Percentiles rank a stretch among this genome's conserved stretches.
Evolutionary conservation across 2,113 vertebrate genomes (phyloP).

Genomic region (Neogobius melanostomus): DNA sequence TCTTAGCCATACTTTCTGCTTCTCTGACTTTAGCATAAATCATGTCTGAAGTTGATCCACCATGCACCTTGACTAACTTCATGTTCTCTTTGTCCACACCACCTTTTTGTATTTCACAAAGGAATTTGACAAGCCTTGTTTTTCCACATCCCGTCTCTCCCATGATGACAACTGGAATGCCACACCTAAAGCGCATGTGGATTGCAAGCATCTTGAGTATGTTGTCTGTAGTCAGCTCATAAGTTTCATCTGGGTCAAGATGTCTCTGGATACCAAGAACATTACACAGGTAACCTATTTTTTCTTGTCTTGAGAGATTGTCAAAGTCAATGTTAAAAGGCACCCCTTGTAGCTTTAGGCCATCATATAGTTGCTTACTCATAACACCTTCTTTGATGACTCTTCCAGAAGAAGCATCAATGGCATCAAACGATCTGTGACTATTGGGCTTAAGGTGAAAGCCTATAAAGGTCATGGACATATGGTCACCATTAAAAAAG

Average conservation of each 20-base stretch:
- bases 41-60: constrained; percentile 86
- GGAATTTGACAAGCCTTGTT: constrained; percentile 89
- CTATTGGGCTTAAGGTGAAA: constrained; percentile 81
- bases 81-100: constrained; percentile 79
- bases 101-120: constrained; percentile 82
- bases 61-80: constrained; percentile 93
- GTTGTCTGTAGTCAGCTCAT: constrained; percentile 93
- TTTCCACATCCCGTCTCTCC: constrained; percentile 97
- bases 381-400: constrained; percentile 85
- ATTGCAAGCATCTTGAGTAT: constrained; percentile 93
- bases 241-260: constrained; percentile 88
- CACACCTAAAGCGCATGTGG: constrained; percentile 93
- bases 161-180: constrained; percentile 95
- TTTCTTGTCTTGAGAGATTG: constrained; percentile 77
- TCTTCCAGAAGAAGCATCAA: constrained; percentile 71
- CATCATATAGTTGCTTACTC: constrained; percentile 74
- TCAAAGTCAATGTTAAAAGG: constrained; percentile 92
- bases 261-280: constrained; percentile 85
- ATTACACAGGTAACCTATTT: constrained; percentile 84
- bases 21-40: constrained; percentile 84
- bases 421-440: constrained; percentile 76
- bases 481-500: constrained; percentile 90
- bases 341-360: constrained; percentile 81
- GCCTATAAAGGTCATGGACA: constrained; percentile 94
- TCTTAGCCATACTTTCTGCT: constrained; percentile 76